Percentiles rank a stretch among this genome's conserved stretches.
These are phyloP conservation scores for Heliconius ethilla DNA, from an alignment of 2,888 invertebrate species.

Conservation along the genomic window DNA sequence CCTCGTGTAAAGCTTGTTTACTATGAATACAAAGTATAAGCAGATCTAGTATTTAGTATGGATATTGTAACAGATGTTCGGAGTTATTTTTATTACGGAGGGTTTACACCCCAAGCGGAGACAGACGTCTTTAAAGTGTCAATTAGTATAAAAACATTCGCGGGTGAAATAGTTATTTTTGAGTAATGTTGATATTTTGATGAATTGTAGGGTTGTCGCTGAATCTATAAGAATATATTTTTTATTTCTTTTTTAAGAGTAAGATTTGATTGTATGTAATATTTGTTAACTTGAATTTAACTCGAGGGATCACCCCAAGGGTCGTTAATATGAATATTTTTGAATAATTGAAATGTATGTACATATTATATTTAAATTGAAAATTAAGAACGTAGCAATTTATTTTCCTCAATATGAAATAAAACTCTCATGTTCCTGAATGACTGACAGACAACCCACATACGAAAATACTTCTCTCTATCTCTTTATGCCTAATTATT, in stretches of 20 bases:
- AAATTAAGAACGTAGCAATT: too few species aligned
- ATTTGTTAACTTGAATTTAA: background rate
- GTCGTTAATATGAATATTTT: too few species aligned
- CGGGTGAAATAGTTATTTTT: conserved; percentile 36
- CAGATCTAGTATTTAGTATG: conserved; percentile 31
- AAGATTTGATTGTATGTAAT: too few species aligned
- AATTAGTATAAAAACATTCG: conserved; percentile 50
- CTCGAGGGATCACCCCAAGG: too few species aligned
- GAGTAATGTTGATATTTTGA: conserved; percentile 35
- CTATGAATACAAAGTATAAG: conserved; percentile 10
- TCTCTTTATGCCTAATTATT: too few species aligned
- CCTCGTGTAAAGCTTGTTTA: background rate
- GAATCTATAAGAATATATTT: background rate
- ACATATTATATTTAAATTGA: too few species aligned
- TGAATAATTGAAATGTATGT: too few species aligned
- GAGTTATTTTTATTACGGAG: conserved; percentile 59
- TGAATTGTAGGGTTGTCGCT: conserved; percentile 28
- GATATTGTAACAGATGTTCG: conserved; percentile 67
- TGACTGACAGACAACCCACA: too few species aligned
- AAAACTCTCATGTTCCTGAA: too few species aligned
- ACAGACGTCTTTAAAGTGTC: conserved; percentile 51
- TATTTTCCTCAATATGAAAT: too few species aligned
- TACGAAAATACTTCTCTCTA: too few species aligned
- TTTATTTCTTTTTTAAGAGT: background rate
- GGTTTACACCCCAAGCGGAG: conserved; percentile 31